Evolutionary conservation across 2,113 vertebrate species (phyloP).

Genomic region (Oophaga pumilio): DNA sequence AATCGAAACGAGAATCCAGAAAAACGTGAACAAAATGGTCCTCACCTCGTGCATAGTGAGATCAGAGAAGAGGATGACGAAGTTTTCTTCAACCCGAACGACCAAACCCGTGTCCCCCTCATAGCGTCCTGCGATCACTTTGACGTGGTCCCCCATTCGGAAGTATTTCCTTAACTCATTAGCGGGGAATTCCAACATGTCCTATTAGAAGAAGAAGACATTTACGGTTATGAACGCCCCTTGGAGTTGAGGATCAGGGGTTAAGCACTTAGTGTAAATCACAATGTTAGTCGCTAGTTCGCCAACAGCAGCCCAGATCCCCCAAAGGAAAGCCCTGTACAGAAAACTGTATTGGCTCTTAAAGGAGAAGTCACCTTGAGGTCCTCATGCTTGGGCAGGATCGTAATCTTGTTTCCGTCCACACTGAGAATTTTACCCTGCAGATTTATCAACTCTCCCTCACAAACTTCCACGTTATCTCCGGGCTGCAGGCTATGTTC

Average conservation of each 20-base stretch:
- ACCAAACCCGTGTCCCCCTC: conserved; percentile 95
- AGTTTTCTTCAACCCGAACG: conserved; percentile 94
- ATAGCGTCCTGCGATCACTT: conserved; percentile 91
- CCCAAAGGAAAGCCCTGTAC: too few species aligned
- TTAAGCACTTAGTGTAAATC: not conserved
- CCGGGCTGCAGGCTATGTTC: conserved; percentile 95
- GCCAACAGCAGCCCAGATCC: not conserved
- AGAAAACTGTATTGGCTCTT: not conserved
- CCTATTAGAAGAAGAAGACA: conserved; percentile 67
- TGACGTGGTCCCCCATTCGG: conserved; percentile 95
- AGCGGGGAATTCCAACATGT: conserved; percentile 93
- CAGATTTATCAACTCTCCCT: conserved; percentile 93
- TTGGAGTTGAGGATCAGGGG: not conserved
- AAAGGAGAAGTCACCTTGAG: conserved; percentile 78
- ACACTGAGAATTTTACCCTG: conserved; percentile 96
- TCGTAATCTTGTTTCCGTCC: conserved; percentile 95
- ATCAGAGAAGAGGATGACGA: conserved; percentile 94
- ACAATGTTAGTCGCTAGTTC: not conserved
- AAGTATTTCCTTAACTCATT: conserved; percentile 94
- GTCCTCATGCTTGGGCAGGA: conserved; percentile 96
- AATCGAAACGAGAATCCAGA: not conserved
- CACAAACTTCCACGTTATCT: conserved; percentile 95
- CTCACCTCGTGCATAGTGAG: conserved; percentile 93
- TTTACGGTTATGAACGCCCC: not conserved
- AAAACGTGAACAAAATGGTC: not conserved